Conservation (phyloP, 2,888 invertebrate genomes). For the Lissonota sp. region DNA sequence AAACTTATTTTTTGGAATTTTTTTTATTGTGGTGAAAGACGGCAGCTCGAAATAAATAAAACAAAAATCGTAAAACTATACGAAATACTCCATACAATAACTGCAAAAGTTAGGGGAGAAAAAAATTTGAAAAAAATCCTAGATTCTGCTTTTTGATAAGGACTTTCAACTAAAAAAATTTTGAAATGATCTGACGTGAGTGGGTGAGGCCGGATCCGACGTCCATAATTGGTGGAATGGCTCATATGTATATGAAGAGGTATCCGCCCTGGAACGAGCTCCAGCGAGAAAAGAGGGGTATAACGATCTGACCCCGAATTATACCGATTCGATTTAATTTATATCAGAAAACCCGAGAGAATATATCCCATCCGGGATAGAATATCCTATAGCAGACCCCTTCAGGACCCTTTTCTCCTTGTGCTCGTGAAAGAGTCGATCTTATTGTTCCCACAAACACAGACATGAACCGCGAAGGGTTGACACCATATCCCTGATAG, state of each 20-base stretch:
- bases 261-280: slow-evolving; percentile 25
- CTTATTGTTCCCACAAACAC: neutral
- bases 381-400: slow-evolving; percentile 40
- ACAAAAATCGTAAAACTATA: too few species aligned
- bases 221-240: neutral
- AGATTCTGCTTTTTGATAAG: too few species aligned
- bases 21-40: too few species aligned
- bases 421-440: slow-evolving; percentile 15
- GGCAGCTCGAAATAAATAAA: too few species aligned
- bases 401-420: slow-evolving; percentile 21
- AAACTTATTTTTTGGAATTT: too few species aligned
- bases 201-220: too few species aligned
- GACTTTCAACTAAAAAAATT: too few species aligned
- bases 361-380: slow-evolving; percentile 42
- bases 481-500: too few species aligned
- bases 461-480: neutral
- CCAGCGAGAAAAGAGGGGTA: neutral
- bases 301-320: slow-evolving; percentile 69
- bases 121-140: too few species aligned
- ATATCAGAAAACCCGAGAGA: slow-evolving; percentile 68
- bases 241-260: slow-evolving; percentile 3
- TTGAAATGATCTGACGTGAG: too few species aligned
- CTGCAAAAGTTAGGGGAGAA: too few species aligned
- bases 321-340: slow-evolving; percentile 76
- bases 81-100: too few species aligned